Evolutionary conservation across 2,797 vertebrate genomes (phyloP), one percentile per base, ranked within the genome.

Genomic region (Micromesistius poutassou): DNA sequence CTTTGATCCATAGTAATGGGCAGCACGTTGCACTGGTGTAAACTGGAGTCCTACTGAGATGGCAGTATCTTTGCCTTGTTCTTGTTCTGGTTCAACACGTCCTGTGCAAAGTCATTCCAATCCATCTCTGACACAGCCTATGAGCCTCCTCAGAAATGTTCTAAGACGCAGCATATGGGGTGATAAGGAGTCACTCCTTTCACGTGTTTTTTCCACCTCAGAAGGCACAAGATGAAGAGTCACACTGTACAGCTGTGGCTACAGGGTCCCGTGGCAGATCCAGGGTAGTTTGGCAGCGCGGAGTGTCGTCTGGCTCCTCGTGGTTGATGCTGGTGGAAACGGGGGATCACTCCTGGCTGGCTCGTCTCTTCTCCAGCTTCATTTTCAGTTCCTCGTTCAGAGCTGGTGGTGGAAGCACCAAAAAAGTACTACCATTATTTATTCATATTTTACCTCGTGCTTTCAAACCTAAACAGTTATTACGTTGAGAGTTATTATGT

Each of bases 301-400:
- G 83, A 82, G 80, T 82, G 82, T 77, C 73, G 75, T 81, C 66
- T 2, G 55, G 76, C 40, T 82, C 31, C 73, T 35, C 46, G 73
- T 50, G 78, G 80, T 76, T 62, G 13, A 33, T 25, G 66, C 46
- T 73, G 62, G 31, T 14, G 78, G 12, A 66, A 1, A 28, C n/a
- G n/a, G n/a, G 1, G 31, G 28, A 35, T 93, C 85, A 94, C 70
- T 95, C 93, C 81, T 94, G 93, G 83, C 91, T 93, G 82, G 89
- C 90, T 83, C 92, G 92, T 77, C 94, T 93, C 87, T 92, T 93
- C 85, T 95, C 93, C 86, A 95, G 90, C 80, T 93, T 95, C 79
- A 93, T 75, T 86, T 94, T 95, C 12, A 95, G 93, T 74, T 95
- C 94, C 75, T 95, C 94, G 1, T 94, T 94, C 79, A 95, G 89